Evolutionary conservation across 1,140 invertebrate genomes (phyloP), one percentile per base, ranked within the genome.

Genomic region (Littorina saxatilis): DNA sequence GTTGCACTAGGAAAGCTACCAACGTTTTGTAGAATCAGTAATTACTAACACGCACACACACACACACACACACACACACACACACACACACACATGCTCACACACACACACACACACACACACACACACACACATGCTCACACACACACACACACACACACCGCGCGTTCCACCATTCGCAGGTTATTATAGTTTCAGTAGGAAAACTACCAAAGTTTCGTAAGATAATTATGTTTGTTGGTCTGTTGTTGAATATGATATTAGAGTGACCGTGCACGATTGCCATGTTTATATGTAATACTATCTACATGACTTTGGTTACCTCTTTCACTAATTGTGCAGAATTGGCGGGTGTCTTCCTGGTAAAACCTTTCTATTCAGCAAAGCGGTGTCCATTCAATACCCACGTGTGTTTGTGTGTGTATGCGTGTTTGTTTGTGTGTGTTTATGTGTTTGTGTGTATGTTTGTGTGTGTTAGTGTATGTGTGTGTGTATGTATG

Each of bases 11-110:
- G 43, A 47, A 17, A 58, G n/a, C 5, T 20, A 11, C 55, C 9
- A 5, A 11, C n/a, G 4, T 7, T 20, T 23, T 58, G n/a, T 20
- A 23, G 55, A 23, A 58, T 23, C 55, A 50, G 9, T 50, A 20
- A 20, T 50, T 20, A 50, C 47, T 50, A n/a, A 58, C 55, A 58
- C 55, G 27, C 55, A 58, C 55, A 58, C 55, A 58, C 55, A 58
- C 55, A 58, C 55, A 58, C 55, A 58, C 55, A 58, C 55, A 58
- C 55, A 58, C 55, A 27, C 72, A 74, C 72, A 47, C 39, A 74
- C 68, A 15, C 9, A n/a, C n/a, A n/a, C n/a, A n/a, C n/a, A n/a
- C n/a, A n/a, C n/a, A n/a, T n/a, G n/a, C n/a, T n/a, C n/a, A n/a
- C 40, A 32, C 15, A 72, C 40, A 15, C 9, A 32, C 40, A 43